Conservation (phyloP, 2,888 invertebrate species). For the Chrysolina americana region DNA sequence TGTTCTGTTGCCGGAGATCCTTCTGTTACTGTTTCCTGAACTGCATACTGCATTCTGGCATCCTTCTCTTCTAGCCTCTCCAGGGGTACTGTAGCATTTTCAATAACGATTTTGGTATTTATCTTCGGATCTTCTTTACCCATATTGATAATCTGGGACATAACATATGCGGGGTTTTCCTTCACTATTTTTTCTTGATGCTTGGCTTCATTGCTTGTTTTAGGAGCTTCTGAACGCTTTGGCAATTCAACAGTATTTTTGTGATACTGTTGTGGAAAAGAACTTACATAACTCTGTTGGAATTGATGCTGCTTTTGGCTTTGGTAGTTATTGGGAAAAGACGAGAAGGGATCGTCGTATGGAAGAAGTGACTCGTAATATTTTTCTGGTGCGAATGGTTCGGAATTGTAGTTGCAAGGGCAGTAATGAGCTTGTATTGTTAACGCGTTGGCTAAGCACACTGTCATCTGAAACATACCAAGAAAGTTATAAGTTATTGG, state of each 20-base stretch:
- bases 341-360: not conserved
- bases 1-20: not conserved
- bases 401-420: not conserved
- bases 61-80: not conserved
- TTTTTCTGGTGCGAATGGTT: not conserved
- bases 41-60: not conserved
- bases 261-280: not conserved
- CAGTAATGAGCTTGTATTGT: not conserved
- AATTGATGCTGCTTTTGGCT: no score
- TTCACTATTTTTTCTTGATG: not conserved
- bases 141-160: not conserved
- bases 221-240: not conserved
- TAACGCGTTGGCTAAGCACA: not conserved
- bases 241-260: not conserved
- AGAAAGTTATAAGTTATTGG: no score
- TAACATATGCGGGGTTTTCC: not conserved
- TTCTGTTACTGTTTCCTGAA: not conserved
- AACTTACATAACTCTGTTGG: no score
- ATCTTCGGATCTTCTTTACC: not conserved
- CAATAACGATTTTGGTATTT: not conserved
- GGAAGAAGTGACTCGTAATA: not conserved
- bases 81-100: not conserved
- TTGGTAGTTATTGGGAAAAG: not conserved
- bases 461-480: not conserved
- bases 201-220: not conserved